Base-by-base conservation (phyloP, 2,113 vertebrate genomes). In the Gymnocephalus cernua region DNA sequence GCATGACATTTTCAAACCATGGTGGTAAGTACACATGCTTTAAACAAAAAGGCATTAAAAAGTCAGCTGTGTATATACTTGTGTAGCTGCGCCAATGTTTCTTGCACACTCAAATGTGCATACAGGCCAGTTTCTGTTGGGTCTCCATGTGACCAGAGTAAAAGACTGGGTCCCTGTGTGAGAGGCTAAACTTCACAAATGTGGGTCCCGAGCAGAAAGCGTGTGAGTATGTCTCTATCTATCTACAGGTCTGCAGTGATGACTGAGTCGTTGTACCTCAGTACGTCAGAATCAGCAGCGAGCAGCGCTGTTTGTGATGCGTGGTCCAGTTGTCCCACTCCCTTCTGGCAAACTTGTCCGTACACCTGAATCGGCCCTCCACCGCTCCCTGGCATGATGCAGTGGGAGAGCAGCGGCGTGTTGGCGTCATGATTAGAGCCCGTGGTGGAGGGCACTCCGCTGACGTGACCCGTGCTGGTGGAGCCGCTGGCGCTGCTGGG, bases 401-500 rank as follows among this genome's bases (percentile, higher is more conserved):
- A 96, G 91, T 99, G 97, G 32, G 98, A 97, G 0, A 99, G 96
- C 91, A 99, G 91, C 21, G 98, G 98, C 0, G 97, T 98, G 91
- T 98, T 99, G 59, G 98, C 98, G 15, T 99, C 98, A 62, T 99
- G 98, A 93, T 97, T 98, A 89, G 98, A 99, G 77, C 98, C 98
- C 0, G 98, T 97, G 72, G 98, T 99, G 71, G 98, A 99, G 0
- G 97, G 98, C 88, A 98, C 83, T 51, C 97, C 99, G 61, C 98
- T 98, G 84, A 99, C 97, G 1, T 99, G 98, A 25, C 98, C 98
- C 0, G 98, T 99, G 95, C 98, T 99, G 21, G 98, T 99, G 0
- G 98, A 99, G 21, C 98, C 98, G 4, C 98, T 99, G 88, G 98
- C 98, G 1, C 98, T 99, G 94, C 98, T 99, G 0, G 98, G 98